Evolutionary conservation across 1,140 invertebrate genomes (phyloP).

Genomic region (Tetramorium parvispinum): DNA sequence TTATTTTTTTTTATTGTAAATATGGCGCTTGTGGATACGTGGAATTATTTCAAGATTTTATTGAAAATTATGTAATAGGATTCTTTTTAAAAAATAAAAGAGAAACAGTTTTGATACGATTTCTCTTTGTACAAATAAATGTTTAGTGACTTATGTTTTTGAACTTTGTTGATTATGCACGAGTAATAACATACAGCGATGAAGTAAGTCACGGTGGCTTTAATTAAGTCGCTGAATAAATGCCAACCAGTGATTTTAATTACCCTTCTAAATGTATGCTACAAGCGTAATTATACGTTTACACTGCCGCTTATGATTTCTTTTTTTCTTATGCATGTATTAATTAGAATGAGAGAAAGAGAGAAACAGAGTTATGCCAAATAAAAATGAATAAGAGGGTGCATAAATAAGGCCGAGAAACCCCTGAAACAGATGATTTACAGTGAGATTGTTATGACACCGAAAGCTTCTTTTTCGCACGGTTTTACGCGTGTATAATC

Average conservation of each 20-base stretch:
- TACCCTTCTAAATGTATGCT: slow-evolving; percentile 43
- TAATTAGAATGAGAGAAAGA: slow-evolving; percentile 36
- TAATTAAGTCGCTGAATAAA: slow-evolving; percentile 53
- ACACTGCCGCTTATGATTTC: slow-evolving; percentile 45
- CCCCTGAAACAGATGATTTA: slow-evolving; percentile 30
- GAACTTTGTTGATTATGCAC: slow-evolving; percentile 27
- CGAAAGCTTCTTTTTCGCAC: background rate
- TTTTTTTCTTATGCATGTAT: slow-evolving; percentile 28
- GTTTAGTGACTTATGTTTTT: background rate
- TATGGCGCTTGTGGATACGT: background rate
- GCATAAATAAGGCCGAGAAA: slow-evolving; percentile 34
- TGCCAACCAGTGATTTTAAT: slow-evolving; percentile 49
- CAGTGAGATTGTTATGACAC: slow-evolving; percentile 13
- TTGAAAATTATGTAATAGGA: background rate
- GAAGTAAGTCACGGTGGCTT: slow-evolving; percentile 38
- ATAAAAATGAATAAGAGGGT: slow-evolving; percentile 34
- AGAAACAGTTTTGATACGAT: background rate
- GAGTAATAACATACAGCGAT: slow-evolving; percentile 40
- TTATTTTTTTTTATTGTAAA: background rate
- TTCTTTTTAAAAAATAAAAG: background rate
- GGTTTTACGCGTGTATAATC: slow-evolving; percentile 6
- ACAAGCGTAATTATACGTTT: slow-evolving; percentile 56
- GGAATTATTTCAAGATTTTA: background rate
- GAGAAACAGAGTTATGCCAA: slow-evolving; percentile 1
- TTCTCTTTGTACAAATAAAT: slow-evolving; percentile 28